A percentile compares a stretch with the other conserved stretches of the same genome.
These are phyloP conservation scores for Galaxea fascicularis DNA, from an alignment of 92 coral and sea anemone genomes.

Conservation along the genomic window DNA sequence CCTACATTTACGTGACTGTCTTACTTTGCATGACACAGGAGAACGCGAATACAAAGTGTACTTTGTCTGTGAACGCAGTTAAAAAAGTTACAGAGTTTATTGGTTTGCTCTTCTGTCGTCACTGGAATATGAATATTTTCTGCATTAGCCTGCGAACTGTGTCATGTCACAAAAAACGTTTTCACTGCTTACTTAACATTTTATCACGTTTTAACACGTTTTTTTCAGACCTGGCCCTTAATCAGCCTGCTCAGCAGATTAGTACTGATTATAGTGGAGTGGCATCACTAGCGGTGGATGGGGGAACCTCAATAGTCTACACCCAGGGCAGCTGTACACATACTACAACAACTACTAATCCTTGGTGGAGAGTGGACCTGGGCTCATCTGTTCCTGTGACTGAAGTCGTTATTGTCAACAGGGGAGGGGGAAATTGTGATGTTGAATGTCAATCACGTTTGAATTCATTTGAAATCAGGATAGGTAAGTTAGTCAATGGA, in stretches of 20 bases:
- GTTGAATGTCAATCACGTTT: not conserved
- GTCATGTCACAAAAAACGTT: too few relatives aligned
- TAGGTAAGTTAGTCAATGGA: not conserved
- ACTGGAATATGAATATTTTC: too few relatives aligned
- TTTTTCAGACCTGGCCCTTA: slow-evolving; percentile 5
- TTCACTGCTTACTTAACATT: too few relatives aligned
- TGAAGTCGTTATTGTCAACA: slow-evolving; percentile 26
- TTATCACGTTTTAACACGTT: too few relatives aligned
- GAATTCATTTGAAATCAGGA: not conserved
- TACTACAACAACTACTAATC: not conserved
- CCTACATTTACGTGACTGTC: too few relatives aligned
- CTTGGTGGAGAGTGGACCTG: slow-evolving; percentile 28
- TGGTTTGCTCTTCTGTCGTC: too few relatives aligned
- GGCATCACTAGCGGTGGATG: slow-evolving; percentile 12
- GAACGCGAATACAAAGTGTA: too few relatives aligned
- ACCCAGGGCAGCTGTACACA: not conserved
- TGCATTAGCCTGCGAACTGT: too few relatives aligned
- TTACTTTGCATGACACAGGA: too few relatives aligned
- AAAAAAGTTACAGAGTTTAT: too few relatives aligned
- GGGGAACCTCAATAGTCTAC: not conserved
- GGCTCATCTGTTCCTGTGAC: slow-evolving; percentile 9
- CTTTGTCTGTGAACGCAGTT: too few relatives aligned
- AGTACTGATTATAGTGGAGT: not conserved
- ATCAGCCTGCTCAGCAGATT: not conserved
- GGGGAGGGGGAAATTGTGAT: not conserved